Evolutionary conservation across 2,113 vertebrate genomes (phyloP).

Genomic region (Antennarius striatus): DNA sequence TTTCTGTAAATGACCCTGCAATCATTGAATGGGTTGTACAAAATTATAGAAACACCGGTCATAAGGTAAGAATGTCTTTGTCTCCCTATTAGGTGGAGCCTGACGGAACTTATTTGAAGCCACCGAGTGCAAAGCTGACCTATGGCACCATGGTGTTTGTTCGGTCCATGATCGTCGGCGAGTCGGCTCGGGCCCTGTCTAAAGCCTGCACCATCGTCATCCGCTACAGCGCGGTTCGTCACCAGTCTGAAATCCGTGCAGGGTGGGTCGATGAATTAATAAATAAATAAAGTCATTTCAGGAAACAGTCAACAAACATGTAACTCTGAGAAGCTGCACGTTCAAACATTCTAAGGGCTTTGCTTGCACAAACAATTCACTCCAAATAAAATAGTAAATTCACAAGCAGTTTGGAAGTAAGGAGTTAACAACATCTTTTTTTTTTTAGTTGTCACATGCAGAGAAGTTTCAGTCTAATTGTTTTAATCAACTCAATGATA

Average conservation of each 20-base stretch:
- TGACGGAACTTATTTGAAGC: slow-evolving; percentile 92
- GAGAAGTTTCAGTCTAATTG: too few species aligned
- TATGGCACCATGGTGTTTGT: slow-evolving; percentile 99
- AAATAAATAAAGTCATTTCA: too few species aligned
- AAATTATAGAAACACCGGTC: too few species aligned
- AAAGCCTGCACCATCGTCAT: slow-evolving; percentile 93
- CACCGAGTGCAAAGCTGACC: slow-evolving; percentile 91
- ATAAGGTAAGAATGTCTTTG: slow-evolving; percentile 4
- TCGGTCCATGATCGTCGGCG: slow-evolving; percentile 88
- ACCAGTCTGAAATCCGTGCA: slow-evolving; percentile 92
- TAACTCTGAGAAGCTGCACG: background rate
- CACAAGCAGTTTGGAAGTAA: too few species aligned
- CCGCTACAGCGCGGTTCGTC: slow-evolving; percentile 92
- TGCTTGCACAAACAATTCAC: too few species aligned
- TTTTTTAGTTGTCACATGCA: too few species aligned
- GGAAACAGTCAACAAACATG: too few species aligned
- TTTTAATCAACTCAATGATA: too few species aligned
- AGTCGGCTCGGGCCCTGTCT: slow-evolving; percentile 81
- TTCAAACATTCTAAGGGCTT: background rate
- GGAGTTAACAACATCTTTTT: too few species aligned
- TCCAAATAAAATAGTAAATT: too few species aligned
- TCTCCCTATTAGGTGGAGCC: slow-evolving; percentile 85
- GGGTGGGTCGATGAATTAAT: slow-evolving; percentile 80
- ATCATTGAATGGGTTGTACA: too few species aligned
- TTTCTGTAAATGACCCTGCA: too few species aligned